A percentile compares a stretch with the other conserved stretches of the same genome.
phyloP scores from a whole-genome alignment of 2,797 vertebrate genomes.

The Galagoides demidoff region DNA sequence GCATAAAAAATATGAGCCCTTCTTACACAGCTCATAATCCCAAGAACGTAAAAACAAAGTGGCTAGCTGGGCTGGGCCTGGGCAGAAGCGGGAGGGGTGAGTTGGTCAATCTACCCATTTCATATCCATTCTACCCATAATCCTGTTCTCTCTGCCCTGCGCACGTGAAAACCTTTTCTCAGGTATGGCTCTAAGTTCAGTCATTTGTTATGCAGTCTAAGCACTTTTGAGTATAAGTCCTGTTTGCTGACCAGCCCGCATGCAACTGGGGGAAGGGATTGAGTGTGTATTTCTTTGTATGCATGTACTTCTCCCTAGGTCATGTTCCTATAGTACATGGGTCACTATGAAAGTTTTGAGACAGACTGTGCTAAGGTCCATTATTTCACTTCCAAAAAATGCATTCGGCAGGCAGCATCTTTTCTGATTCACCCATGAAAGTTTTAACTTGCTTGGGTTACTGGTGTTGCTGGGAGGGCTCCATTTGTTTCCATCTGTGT shows the following conservation, averaged over 20 bases:
- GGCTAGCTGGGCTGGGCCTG: neutral
- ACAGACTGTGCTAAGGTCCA: too few species aligned
- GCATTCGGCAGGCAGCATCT: too few species aligned
- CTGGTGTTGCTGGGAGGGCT: too few species aligned
- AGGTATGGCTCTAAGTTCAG: neutral
- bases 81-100: neutral
- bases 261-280: neutral
- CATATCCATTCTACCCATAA: neutral
- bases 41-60: neutral
- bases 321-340: neutral
- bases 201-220: neutral
- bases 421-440: too few species aligned
- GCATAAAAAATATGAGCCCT: neutral
- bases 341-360: too few species aligned
- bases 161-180: neutral
- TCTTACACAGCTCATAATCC: neutral
- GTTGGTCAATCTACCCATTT: neutral
- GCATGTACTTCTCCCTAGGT: accelerated
- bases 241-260: neutral
- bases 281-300: neutral
- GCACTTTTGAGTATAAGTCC: neutral
- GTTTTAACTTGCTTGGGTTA: too few species aligned
- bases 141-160: neutral
- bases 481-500: too few species aligned
- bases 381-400: too few species aligned